Conservation (phyloP, 2,888 invertebrate species). For the Phortica okadai region DNA sequence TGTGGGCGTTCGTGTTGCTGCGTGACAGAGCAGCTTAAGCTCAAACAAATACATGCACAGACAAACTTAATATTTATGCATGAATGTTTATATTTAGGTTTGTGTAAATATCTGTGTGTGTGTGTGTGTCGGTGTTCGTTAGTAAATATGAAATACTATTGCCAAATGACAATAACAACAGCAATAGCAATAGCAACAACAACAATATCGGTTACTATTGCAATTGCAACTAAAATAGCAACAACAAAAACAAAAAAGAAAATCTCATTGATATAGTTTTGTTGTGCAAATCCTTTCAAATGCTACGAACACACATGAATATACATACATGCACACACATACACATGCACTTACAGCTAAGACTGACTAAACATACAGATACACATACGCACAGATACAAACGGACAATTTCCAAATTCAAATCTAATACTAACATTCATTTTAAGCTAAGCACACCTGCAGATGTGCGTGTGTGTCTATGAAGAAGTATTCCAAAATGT, state of each 20-base stretch:
- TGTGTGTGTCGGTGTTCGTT: constrained; percentile 29
- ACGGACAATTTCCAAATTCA: background rate
- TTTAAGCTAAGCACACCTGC: background rate
- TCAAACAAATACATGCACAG: constrained; percentile 34
- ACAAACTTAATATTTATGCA: constrained; percentile 18
- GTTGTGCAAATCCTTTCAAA: constrained; percentile 71
- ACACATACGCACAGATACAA: background rate
- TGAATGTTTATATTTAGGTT: background rate
- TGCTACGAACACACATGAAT: constrained; percentile 50
- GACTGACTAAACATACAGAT: background rate
- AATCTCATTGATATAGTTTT: constrained; percentile 51
- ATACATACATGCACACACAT: constrained; percentile 28
- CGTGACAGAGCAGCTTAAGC: constrained; percentile 66
- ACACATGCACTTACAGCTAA: constrained; percentile 16
- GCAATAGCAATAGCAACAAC: constrained; percentile 45
- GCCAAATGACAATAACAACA: constrained; percentile 52
- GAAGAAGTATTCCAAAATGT: constrained; percentile 41
- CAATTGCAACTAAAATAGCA: constrained; percentile 41
- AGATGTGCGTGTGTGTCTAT: constrained; percentile 42
- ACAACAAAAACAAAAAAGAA: constrained; percentile 35
- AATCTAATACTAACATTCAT: constrained; percentile 6
- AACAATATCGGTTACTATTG: constrained; percentile 15
- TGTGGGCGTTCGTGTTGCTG: constrained; percentile 50
- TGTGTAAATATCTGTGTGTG: background rate
- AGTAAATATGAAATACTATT: constrained; percentile 43